These are phyloP conservation scores for Lophotriccus pileatus DNA, from an alignment of 2,797 vertebrate species.

Conservation along the genomic window DNA sequence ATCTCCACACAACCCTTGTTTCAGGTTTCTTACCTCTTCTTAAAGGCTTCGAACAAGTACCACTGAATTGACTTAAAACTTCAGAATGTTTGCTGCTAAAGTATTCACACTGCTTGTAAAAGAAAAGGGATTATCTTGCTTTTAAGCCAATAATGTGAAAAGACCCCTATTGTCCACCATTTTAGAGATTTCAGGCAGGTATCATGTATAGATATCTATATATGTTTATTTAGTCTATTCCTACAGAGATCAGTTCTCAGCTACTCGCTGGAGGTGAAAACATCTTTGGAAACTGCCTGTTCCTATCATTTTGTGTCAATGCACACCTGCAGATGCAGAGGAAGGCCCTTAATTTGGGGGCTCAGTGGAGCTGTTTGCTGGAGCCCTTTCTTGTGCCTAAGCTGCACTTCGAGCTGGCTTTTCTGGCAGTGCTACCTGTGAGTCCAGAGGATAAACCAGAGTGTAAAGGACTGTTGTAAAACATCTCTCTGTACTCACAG, in stretches of 20 bases:
- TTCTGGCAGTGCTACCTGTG: background rate
- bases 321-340: background rate
- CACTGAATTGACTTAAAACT: slow-evolving; percentile 48
- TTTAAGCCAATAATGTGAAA: background rate
- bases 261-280: background rate
- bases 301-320: rapidly evolving
- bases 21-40: slow-evolving; percentile 36
- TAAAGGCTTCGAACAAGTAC: slow-evolving; percentile 56
- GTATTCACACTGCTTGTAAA: background rate
- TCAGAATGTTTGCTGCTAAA: background rate
- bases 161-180: background rate
- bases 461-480: background rate
- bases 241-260: background rate
- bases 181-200: background rate
- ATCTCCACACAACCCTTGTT: slow-evolving; percentile 16
- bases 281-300: background rate
- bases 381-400: background rate
- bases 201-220: background rate
- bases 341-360: background rate
- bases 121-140: background rate
- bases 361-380: background rate
- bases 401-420: background rate
- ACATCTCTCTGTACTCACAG: background rate
- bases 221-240: background rate
- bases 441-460: background rate